Evolutionary conservation across 2,888 invertebrate genomes (phyloP).

Genomic region (Anorthoa munda): DNA sequence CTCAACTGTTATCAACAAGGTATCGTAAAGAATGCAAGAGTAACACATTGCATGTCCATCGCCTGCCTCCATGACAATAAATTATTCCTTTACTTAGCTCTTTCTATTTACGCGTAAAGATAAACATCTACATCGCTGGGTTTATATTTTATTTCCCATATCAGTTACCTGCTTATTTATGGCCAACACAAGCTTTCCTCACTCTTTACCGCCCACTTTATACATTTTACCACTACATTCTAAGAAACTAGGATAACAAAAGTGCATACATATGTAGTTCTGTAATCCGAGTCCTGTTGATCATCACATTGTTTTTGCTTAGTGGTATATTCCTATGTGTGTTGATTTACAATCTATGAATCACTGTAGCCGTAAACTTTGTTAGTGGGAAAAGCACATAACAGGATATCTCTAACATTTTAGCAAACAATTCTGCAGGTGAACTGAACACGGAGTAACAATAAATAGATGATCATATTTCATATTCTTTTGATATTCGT

Average conservation of each 20-base stretch:
- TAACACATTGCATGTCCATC: slow-evolving; percentile 32
- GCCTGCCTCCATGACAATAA: slow-evolving; percentile 25
- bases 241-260: slow-evolving; percentile 46
- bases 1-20: slow-evolving; percentile 26
- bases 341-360: slow-evolving; percentile 67
- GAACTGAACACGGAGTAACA: slow-evolving; percentile 61
- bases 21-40: slow-evolving; percentile 35
- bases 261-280: slow-evolving; percentile 61
- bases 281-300: slow-evolving; percentile 53
- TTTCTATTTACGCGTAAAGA: slow-evolving; percentile 35
- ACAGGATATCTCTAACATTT: slow-evolving; percentile 57
- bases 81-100: slow-evolving; percentile 34
- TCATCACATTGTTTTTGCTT: slow-evolving; percentile 57
- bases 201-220: slow-evolving; percentile 24
- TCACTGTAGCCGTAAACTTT: slow-evolving; percentile 55
- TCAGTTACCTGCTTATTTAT: slow-evolving; percentile 38
- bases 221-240: slow-evolving; percentile 50
- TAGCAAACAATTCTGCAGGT: slow-evolving; percentile 69
- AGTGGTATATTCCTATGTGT: slow-evolving; percentile 64
- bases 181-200: slow-evolving; percentile 29
- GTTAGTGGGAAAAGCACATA: slow-evolving; percentile 37
- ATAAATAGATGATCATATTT: slow-evolving; percentile 77
- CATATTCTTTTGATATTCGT: slow-evolving; percentile 76
- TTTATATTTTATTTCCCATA: slow-evolving; percentile 35
- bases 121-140: slow-evolving; percentile 25